These are phyloP conservation scores for Microtus ochrogaster DNA, from an alignment of 2,113 vertebrate genomes.

Conservation along the genomic window DNA sequence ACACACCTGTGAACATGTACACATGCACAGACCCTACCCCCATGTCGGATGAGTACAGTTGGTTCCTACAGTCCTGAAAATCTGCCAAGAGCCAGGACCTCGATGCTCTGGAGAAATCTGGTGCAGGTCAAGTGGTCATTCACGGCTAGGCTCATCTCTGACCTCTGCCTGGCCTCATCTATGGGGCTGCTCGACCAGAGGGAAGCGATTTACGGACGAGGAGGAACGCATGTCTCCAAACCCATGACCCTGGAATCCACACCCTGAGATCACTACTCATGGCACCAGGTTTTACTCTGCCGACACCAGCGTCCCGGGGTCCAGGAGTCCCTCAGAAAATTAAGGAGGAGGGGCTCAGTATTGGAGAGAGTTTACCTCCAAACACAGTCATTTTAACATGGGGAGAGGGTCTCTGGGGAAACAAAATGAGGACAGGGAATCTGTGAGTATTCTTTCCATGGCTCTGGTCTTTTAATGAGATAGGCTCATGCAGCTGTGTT, in stretches of 20 bases:
- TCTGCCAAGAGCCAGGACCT: neutral
- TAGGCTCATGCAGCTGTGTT: neutral
- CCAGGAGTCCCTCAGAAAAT: neutral
- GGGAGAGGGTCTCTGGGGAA: neutral
- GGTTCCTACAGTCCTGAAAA: neutral
- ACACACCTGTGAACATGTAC: neutral
- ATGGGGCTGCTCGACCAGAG: neutral
- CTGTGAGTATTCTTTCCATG: neutral
- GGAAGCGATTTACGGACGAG: neutral
- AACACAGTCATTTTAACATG: neutral
- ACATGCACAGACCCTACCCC: neutral
- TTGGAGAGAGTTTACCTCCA: neutral
- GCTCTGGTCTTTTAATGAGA: neutral
- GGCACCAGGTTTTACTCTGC: neutral
- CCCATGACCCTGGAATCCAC: fast-evolving
- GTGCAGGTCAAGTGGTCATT: neutral
- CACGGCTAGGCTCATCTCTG: neutral
- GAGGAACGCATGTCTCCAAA: neutral
- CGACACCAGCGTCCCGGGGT: neutral
- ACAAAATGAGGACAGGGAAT: neutral
- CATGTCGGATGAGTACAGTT: too few relatives aligned
- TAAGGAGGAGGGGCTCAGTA: neutral
- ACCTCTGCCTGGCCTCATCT: neutral
- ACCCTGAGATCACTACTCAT: fast-evolving
- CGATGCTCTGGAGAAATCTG: fast-evolving